Conservation (phyloP, 2,888 invertebrate genomes). For the Branchipolynoe longqiensis region DNA sequence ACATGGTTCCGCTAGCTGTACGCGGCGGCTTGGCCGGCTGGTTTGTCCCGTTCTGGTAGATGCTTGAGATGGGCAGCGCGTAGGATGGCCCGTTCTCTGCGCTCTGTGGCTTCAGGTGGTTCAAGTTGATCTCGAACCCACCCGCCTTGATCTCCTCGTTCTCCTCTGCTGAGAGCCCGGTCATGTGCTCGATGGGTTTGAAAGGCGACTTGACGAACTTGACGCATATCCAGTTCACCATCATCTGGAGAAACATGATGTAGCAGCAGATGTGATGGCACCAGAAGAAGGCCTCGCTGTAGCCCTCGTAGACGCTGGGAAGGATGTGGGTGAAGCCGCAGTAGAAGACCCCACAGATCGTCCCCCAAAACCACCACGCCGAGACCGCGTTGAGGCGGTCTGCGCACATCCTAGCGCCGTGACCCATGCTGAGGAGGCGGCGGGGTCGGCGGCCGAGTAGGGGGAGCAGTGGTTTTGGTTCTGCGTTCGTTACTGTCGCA, state of each 20-base stretch:
- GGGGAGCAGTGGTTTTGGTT: slow-evolving; percentile 1
- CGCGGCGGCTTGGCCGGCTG: slow-evolving; percentile 59
- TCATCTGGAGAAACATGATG: slow-evolving; percentile 72
- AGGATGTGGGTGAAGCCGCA: slow-evolving; percentile 71
- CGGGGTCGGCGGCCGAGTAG: background rate
- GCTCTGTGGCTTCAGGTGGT: slow-evolving; percentile 60
- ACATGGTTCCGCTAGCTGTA: slow-evolving; percentile 29
- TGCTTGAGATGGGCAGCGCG: background rate
- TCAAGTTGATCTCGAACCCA: slow-evolving; percentile 67
- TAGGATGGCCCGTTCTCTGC: slow-evolving; percentile 19
- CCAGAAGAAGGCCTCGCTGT: slow-evolving; percentile 59
- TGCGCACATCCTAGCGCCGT: slow-evolving; percentile 32
- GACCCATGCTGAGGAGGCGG: slow-evolving; percentile 1
- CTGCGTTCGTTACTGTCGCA: background rate
- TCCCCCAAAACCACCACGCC: slow-evolving; percentile 68
- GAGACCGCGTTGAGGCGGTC: slow-evolving; percentile 62
- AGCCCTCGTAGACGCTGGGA: slow-evolving; percentile 71
- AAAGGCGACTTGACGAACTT: slow-evolving; percentile 72
- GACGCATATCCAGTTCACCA: slow-evolving; percentile 76
- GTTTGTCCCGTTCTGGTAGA: slow-evolving; percentile 30
- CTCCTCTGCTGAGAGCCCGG: slow-evolving; percentile 63
- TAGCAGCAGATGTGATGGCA: slow-evolving; percentile 67
- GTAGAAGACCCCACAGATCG: slow-evolving; percentile 66
- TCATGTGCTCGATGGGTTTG: slow-evolving; percentile 67
- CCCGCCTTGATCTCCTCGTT: slow-evolving; percentile 58